phyloP scores from a whole-genome alignment of 2,113 vertebrate genomes.

The Rattus rattus region DNA sequence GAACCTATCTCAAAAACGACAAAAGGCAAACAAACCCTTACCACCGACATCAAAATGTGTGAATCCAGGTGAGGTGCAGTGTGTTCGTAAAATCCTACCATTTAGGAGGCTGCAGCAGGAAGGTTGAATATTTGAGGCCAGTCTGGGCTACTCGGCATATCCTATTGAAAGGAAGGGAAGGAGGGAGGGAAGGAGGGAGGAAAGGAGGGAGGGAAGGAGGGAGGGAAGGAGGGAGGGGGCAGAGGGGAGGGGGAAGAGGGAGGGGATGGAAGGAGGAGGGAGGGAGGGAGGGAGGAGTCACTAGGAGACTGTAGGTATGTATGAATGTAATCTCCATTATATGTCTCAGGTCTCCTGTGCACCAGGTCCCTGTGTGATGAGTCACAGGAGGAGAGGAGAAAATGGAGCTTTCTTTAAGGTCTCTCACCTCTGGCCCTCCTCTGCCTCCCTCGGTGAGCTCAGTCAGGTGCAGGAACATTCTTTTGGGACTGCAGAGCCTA shows the following conservation, averaged over 20 bases:
- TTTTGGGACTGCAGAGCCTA: neutral
- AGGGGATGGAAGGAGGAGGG: no score
- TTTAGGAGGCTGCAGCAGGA: neutral
- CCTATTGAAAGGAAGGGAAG: neutral
- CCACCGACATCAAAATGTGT: neutral
- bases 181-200: no score
- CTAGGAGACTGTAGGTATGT: neutral
- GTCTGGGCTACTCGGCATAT: neutral
- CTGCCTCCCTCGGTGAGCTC: neutral
- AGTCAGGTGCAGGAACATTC: neutral
- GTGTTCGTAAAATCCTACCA: neutral
- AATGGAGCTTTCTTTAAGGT: neutral
- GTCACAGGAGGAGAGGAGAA: neutral
- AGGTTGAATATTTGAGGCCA: neutral
- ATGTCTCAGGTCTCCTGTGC: neutral
- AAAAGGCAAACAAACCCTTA: neutral
- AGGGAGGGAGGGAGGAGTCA: neutral
- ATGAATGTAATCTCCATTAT: neutral
- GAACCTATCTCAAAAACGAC: neutral
- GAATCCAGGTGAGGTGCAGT: neutral
- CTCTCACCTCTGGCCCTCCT: neutral
- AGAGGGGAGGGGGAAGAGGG: no score
- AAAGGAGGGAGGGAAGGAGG: no score
- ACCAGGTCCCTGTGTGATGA: neutral
- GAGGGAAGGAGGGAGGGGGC: no score